Conservation (phyloP, 2,113 vertebrate genomes). For the Solenodon paradoxus region DNA sequence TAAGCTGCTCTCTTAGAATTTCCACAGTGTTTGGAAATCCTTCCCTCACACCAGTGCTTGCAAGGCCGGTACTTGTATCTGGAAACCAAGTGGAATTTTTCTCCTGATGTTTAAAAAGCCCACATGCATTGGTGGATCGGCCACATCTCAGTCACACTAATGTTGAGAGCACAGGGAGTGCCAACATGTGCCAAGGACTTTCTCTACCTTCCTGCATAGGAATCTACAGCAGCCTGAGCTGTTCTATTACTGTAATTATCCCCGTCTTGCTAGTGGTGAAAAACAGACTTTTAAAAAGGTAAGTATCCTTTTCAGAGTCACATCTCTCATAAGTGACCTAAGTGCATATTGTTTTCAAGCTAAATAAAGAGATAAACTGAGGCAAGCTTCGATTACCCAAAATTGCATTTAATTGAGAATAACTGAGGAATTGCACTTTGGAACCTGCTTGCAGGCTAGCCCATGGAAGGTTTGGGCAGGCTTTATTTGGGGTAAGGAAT, state of each 20-base stretch:
- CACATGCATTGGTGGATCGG: background rate
- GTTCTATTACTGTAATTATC: background rate
- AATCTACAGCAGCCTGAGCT: background rate
- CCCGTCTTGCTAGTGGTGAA: background rate
- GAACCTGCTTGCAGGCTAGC: background rate
- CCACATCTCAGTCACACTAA: background rate
- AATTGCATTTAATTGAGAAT: background rate
- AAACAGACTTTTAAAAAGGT: background rate
- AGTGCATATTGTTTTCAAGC: background rate
- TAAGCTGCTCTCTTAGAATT: background rate
- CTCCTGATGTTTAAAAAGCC: background rate
- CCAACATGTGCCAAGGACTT: no score
- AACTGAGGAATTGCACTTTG: background rate
- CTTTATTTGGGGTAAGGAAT: background rate
- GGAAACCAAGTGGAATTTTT: background rate
- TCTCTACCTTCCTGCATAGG: accelerated
- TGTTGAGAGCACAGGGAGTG: accelerated
- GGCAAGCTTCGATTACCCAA: background rate
- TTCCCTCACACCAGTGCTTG: no score
- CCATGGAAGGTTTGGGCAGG: background rate
- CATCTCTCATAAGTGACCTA: background rate
- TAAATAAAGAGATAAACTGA: background rate
- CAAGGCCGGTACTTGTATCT: background rate
- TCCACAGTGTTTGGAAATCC: background rate
- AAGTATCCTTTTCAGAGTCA: background rate